phyloP scores from a whole-genome alignment of 2,113 vertebrate species.

The Dasypus novemcinctus region DNA sequence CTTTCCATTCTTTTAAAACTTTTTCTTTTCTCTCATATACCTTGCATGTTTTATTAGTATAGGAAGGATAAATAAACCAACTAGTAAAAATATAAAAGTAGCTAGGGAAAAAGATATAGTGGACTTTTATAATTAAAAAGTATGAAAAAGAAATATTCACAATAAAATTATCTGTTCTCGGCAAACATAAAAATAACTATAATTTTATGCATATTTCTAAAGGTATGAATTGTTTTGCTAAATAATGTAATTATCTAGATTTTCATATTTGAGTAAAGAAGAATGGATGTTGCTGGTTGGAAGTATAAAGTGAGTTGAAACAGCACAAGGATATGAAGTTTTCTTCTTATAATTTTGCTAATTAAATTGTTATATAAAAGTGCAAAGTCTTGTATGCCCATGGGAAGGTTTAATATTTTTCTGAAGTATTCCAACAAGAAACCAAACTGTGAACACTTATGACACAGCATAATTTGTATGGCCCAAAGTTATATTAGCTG shows the following conservation, averaged over 20 bases:
- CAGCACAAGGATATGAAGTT: not conserved
- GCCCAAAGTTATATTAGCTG: slow-evolving; percentile 64
- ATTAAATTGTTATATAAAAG: slow-evolving; percentile 79
- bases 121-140: slow-evolving; percentile 18
- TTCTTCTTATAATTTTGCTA: slow-evolving; percentile 75
- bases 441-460: slow-evolving; percentile 16
- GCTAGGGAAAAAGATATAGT: not conserved
- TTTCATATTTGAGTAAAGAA: not conserved
- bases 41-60: not conserved
- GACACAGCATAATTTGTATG: slow-evolving; percentile 57
- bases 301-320: slow-evolving; percentile 66
- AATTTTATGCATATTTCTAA: slow-evolving; percentile 13
- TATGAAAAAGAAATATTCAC: slow-evolving; percentile 20
- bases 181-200: not conserved
- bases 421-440: slow-evolving; percentile 68
- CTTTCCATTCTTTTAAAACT: not conserved
- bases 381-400: slow-evolving; percentile 49
- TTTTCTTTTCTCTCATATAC: not conserved
- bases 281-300: not conserved
- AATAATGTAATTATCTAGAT: slow-evolving; percentile 37
- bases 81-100: not conserved
- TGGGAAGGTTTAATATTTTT: slow-evolving; percentile 66
- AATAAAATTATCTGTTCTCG: not conserved
- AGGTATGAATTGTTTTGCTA: not conserved
- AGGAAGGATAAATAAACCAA: not conserved